phyloP scores from a whole-genome alignment of 1,140 invertebrate genomes.

The Drosophila miranda region DNA sequence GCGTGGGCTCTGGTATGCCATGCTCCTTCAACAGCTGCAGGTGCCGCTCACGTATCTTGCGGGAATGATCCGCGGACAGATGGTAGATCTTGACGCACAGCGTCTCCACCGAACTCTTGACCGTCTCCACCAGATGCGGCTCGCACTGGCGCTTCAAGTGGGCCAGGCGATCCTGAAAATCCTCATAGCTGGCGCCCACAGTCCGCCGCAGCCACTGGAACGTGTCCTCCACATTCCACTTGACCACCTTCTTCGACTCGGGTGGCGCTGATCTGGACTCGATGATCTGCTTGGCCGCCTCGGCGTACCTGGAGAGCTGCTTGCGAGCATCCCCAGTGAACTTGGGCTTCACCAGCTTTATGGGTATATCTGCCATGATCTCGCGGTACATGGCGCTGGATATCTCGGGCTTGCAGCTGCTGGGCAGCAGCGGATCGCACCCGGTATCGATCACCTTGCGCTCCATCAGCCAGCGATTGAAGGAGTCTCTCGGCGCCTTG shows the following conservation, averaged over 20 bases:
- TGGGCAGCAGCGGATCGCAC: conserved; percentile 94
- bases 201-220: conserved; percentile 97
- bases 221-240: conserved; percentile 99
- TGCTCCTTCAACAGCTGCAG: conserved; percentile 93
- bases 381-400: conserved; percentile 97
- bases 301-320: conserved; percentile 96
- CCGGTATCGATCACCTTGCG: conserved; percentile 95
- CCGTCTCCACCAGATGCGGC: conserved; percentile 96
- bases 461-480: conserved; percentile 98
- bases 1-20: conserved; percentile 89
- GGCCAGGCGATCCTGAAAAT: conserved; percentile 91
- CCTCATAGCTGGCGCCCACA: conserved; percentile 97
- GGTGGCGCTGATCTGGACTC: conserved; percentile 95
- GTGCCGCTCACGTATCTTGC: conserved; percentile 95
- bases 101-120: conserved; percentile 96
- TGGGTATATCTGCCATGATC: conserved; percentile 99
- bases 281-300: conserved; percentile 98
- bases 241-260: conserved; percentile 97
- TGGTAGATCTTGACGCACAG: conserved; percentile 98
- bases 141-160: conserved; percentile 93
- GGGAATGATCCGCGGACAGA: conserved; percentile 94
- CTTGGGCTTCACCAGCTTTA: conserved; percentile 96
- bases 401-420: conserved; percentile 95
- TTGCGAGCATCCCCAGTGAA: conserved; percentile 98
- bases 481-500: conserved; percentile 97